Conservation (phyloP, 53 echinoderm and acorn worm genomes). For the Holothuria leucospilota region DNA sequence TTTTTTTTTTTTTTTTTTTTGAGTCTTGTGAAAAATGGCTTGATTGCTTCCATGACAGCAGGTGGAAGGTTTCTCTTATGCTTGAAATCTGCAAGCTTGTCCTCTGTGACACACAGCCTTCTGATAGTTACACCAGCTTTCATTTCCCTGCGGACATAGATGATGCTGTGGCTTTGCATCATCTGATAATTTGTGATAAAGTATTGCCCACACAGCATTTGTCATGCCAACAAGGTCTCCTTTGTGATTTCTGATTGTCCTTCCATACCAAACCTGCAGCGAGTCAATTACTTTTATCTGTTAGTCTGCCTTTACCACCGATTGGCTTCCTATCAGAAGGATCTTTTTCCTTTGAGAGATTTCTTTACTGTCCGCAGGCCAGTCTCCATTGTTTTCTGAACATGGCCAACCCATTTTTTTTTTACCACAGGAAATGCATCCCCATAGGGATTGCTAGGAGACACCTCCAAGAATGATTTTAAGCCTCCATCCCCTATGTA, state of each 20-base stretch:
- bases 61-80: slow-evolving; percentile 28
- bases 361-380: slow-evolving; percentile 9
- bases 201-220: background rate
- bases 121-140: background rate
- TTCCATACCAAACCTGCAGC: slow-evolving; percentile 12
- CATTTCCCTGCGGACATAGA: background rate
- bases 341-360: slow-evolving; percentile 19
- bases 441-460: slow-evolving; percentile 28
- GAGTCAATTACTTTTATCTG: slow-evolving; percentile 2
- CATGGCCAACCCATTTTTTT: slow-evolving; percentile 59
- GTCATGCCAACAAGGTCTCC: slow-evolving; percentile 4
- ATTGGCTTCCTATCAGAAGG: slow-evolving; percentile 32
- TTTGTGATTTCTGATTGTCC: background rate
- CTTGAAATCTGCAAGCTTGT: background rate
- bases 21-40: background rate
- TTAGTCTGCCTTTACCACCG: background rate
- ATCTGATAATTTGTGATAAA: background rate
- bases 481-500: slow-evolving; percentile 43
- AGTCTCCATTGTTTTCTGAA: slow-evolving; percentile 34
- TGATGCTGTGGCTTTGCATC: slow-evolving; percentile 1
- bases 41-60: slow-evolving; percentile 3
- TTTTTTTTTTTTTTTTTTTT: too few relatives aligned
- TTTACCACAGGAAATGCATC: slow-evolving; percentile 19
- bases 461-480: slow-evolving; percentile 32
- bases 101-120: background rate